Conservation (phyloP, 1,140 invertebrate genomes). For the Zophobas atratus region DNA sequence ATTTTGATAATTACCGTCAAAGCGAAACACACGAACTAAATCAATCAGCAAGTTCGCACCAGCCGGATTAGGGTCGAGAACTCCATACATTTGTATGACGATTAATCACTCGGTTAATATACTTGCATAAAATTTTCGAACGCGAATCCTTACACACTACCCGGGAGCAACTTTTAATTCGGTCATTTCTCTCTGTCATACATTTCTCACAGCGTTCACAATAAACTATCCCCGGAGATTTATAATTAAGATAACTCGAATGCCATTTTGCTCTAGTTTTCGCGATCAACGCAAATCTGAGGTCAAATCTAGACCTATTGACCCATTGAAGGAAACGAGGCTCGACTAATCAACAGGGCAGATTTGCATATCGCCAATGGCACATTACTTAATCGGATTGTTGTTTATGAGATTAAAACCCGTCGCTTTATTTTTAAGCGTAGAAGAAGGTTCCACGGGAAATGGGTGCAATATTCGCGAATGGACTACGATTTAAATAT, state of each 20-base stretch:
- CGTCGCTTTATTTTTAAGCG: too few species aligned
- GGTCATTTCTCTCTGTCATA: conserved; percentile 37
- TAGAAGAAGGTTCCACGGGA: too few species aligned
- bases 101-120: conserved; percentile 37
- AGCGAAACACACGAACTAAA: conserved; percentile 11
- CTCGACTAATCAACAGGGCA: conserved; percentile 1
- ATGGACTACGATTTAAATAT: background rate
- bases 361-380: too few species aligned
- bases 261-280: conserved; percentile 33
- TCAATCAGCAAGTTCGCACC: conserved; percentile 14
- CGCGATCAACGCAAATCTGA: conserved; percentile 24
- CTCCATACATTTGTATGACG: conserved; percentile 23
- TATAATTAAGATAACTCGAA: conserved; percentile 42
- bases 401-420: too few species aligned
- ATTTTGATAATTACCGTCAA: conserved; percentile 20
- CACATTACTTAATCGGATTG: too few species aligned
- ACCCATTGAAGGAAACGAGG: conserved; percentile 14
- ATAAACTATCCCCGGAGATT: conserved; percentile 36
- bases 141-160: conserved; percentile 27
- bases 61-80: conserved; percentile 19
- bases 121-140: conserved; percentile 19
- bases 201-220: conserved; percentile 35
- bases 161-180: conserved; percentile 30
- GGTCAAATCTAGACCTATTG: conserved; percentile 21
- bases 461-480: too few species aligned